phyloP scores from a whole-genome alignment of 1,140 invertebrate species.

The Cydia splendana region DNA sequence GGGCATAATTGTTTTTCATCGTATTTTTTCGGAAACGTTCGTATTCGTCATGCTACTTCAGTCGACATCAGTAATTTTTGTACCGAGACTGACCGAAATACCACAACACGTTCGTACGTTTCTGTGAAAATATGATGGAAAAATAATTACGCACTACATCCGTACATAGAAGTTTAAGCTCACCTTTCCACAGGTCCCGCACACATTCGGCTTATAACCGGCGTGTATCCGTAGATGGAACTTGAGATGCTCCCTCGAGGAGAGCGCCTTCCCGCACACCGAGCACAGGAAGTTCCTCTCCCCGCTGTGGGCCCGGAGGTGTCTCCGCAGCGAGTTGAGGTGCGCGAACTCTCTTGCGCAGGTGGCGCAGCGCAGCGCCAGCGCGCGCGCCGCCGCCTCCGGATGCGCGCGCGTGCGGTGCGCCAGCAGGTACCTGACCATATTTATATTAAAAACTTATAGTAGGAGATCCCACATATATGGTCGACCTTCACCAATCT shows the following conservation, averaged over 20 bases:
- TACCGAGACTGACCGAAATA: too few relatives aligned
- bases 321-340: conserved; percentile 80
- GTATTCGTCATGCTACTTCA: too few relatives aligned
- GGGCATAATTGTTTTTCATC: too few relatives aligned
- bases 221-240: conserved; percentile 86
- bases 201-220: conserved; percentile 86
- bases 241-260: conserved; percentile 85
- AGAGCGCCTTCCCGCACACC: conserved; percentile 89
- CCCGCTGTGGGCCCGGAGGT: conserved; percentile 82
- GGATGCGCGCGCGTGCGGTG: conserved; percentile 69
- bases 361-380: conserved; percentile 70
- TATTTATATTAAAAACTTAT: too few relatives aligned
- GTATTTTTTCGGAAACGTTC: too few relatives aligned
- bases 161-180: too few relatives aligned
- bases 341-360: conserved; percentile 78
- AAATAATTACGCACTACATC: too few relatives aligned
- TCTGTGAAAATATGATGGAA: too few relatives aligned
- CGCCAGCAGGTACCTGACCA: conserved; percentile 57
- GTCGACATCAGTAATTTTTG: too few relatives aligned
- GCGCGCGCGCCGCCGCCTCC: conserved; percentile 55
- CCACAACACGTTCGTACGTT: too few relatives aligned
- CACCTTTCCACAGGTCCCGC: conserved; percentile 57
- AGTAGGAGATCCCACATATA: too few relatives aligned
- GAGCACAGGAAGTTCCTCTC: conserved; percentile 83
- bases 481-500: too few relatives aligned